Conservation (phyloP, 2,888 invertebrate genomes). For the Microctonus aethiopoides region DNA sequence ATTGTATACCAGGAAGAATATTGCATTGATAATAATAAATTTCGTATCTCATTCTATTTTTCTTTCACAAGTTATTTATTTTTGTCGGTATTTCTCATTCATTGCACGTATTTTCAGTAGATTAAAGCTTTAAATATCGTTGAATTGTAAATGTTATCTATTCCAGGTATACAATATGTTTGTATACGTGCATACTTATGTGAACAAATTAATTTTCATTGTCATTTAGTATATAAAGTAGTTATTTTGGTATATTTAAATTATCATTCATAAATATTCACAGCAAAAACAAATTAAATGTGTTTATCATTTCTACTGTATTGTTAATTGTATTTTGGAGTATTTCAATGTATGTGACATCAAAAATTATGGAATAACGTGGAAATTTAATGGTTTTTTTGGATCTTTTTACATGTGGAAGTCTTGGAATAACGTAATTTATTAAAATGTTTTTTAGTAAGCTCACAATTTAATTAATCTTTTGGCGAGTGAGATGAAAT, state of each 20-base stretch:
- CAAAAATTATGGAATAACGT: constrained; percentile 43
- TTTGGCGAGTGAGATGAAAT: neutral
- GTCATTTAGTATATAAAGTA: no score
- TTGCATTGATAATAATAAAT: neutral
- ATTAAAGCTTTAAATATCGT: constrained; percentile 14
- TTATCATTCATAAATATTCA: no score
- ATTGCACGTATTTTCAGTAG: neutral
- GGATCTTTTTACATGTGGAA: constrained; percentile 44
- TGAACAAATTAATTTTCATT: neutral
- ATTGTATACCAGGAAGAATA: constrained; percentile 28
- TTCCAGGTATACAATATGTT: neutral
- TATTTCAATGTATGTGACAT: neutral
- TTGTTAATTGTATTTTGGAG: constrained; percentile 15
- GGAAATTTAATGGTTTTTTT: constrained; percentile 36
- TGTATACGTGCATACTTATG: neutral
- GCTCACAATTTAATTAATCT: neutral
- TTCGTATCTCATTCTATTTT: neutral
- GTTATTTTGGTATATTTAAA: no score
- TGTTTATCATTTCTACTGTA: neutral
- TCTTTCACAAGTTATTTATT: neutral
- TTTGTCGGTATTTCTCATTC: neutral
- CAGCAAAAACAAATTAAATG: no score
- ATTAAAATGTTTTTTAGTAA: neutral
- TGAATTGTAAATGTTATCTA: neutral
- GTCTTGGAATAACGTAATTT: neutral